Conservation (phyloP, 1,140 invertebrate species). For the Octopus sinensis region DNA sequence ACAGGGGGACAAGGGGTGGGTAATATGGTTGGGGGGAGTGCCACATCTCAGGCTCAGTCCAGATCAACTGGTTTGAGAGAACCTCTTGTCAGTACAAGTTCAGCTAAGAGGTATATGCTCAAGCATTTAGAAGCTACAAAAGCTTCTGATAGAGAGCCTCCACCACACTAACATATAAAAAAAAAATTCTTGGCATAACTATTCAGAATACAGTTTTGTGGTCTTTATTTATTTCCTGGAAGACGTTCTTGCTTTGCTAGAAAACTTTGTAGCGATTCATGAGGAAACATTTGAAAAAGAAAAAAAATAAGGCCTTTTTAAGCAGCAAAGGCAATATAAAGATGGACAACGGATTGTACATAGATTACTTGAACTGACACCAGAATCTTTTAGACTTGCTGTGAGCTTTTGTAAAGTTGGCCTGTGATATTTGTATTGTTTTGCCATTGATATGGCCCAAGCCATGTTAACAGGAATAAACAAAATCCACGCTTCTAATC, state of each 20-base stretch:
- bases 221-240: conserved; percentile 16
- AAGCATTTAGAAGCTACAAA: conserved; percentile 43
- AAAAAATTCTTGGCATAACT: conserved; percentile 6
- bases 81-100: conserved; percentile 37
- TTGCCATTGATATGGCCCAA: conserved; percentile 6
- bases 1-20: conserved; percentile 2
- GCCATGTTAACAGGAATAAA: conserved; percentile 12
- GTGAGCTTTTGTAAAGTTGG: conserved; percentile 17
- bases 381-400: conserved; percentile 14
- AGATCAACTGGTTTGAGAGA: conserved; percentile 28
- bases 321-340: not conserved
- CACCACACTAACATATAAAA: conserved; percentile 34
- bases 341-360: conserved; percentile 14
- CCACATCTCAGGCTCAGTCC: conserved; percentile 2
- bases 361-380: conserved; percentile 4
- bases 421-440: conserved; percentile 18
- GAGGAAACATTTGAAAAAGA: not conserved
- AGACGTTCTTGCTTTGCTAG: conserved; percentile 15
- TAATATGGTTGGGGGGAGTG: not conserved
- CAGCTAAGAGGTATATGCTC: conserved; percentile 45
- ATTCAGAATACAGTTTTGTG: conserved; percentile 15
- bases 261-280: not conserved
- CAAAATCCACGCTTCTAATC: not conserved
- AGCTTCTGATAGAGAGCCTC: conserved; percentile 43
- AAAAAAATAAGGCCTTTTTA: conserved; percentile 10